These are phyloP conservation scores for Ceratosolen solmsi DNA, from an alignment of 1,140 invertebrate species.

Conservation along the genomic window DNA sequence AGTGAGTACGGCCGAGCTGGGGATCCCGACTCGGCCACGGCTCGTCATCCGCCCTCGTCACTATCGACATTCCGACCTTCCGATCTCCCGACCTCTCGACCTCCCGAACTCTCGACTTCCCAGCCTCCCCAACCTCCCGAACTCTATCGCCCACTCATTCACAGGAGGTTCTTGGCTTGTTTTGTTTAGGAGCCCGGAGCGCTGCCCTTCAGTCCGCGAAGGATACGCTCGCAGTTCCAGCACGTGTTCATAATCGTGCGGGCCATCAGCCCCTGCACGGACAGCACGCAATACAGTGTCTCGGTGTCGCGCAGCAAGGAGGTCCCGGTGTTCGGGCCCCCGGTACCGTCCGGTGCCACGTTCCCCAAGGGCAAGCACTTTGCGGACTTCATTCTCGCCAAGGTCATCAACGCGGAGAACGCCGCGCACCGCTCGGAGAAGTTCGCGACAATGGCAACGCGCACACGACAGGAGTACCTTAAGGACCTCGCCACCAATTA, in stretches of 20 bases:
- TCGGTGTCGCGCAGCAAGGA: constrained; percentile 95
- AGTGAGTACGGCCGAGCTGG: no score
- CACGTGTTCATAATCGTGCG: constrained; percentile 97
- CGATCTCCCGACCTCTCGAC: no score
- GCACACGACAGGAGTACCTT: constrained; percentile 96
- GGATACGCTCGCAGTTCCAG: constrained; percentile 96
- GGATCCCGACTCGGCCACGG: no score
- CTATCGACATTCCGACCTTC: no score
- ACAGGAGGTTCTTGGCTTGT: no score
- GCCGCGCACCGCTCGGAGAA: constrained; percentile 96
- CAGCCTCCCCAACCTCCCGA: no score
- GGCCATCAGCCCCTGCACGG: constrained; percentile 91
- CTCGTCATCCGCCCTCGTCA: no score
- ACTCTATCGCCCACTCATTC: no score
- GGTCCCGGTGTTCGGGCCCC: constrained; percentile 96
- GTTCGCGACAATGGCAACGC: constrained; percentile 96
- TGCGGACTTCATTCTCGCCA: constrained; percentile 93
- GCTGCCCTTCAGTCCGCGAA: constrained; percentile 91
- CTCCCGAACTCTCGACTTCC: no score
- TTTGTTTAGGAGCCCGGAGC: constrained; percentile 86
- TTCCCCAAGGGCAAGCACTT: constrained; percentile 93
- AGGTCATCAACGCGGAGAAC: constrained; percentile 98
- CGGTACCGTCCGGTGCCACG: constrained; percentile 86
- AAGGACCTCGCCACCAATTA: constrained; percentile 93
- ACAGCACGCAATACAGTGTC: constrained; percentile 91